Percentiles rank a stretch among this genome's conserved stretches.
phyloP scores from a whole-genome alignment of 2,113 vertebrate genomes.

The Takifugu bimaculatus region DNA sequence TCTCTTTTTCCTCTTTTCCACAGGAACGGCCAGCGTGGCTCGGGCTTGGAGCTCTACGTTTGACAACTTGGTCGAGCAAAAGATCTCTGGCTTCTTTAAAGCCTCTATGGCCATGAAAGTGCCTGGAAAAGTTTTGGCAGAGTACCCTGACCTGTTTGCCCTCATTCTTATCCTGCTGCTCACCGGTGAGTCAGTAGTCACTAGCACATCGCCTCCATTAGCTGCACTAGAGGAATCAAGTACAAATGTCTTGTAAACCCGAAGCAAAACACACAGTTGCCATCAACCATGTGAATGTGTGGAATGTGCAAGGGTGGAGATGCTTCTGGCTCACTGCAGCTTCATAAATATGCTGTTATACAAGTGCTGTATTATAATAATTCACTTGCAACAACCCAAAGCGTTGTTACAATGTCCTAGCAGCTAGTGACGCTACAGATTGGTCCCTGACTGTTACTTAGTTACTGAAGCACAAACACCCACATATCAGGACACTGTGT shows the following conservation, averaged over 20 bases:
- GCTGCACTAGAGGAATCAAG: no score
- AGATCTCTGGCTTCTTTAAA: constrained; percentile 84
- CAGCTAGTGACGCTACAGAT: not conserved
- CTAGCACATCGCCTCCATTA: not conserved
- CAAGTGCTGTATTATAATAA: no score
- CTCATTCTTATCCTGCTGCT: constrained; percentile 84
- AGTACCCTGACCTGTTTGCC: constrained; percentile 89
- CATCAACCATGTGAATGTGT: no score
- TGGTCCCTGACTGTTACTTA: constrained; percentile 31
- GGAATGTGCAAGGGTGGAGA: no score
- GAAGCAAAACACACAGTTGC: not conserved
- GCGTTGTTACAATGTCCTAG: constrained; percentile 31
- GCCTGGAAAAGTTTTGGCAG: constrained; percentile 76
- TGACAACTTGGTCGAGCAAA: constrained; percentile 88
- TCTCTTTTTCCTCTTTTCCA: not conserved
- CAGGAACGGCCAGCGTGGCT: constrained; percentile 91
- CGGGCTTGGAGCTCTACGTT: constrained; percentile 93
- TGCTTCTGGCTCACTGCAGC: no score
- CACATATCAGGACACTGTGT: constrained; percentile 14
- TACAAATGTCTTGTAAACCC: no score
- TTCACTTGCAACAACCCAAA: not conserved
- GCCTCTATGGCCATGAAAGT: constrained; percentile 74
- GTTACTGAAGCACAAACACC: constrained; percentile 26
- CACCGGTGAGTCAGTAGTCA: constrained; percentile 76
- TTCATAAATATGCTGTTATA: no score